Evolutionary conservation across 2,888 invertebrate genomes (phyloP).

Genomic region (Xylophagus ater): DNA sequence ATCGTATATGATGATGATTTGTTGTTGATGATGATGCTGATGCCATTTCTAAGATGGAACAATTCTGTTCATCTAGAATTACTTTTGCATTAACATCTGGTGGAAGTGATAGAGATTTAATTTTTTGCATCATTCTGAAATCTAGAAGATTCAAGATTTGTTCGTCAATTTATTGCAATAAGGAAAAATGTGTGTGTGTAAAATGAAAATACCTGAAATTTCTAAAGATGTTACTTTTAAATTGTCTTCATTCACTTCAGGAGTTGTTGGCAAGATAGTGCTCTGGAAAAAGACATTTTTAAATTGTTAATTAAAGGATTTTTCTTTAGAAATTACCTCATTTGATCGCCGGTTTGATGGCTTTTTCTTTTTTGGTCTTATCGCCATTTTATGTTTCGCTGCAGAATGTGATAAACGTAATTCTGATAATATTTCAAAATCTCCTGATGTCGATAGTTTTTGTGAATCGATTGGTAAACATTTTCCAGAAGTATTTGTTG

Average conservation of each 20-base stretch:
- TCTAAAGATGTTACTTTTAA: slow-evolving; percentile 54
- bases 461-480: slow-evolving; percentile 17
- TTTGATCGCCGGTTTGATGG: slow-evolving; percentile 54
- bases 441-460: slow-evolving; percentile 27
- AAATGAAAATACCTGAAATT: slow-evolving; percentile 31
- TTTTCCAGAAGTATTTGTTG: too few species aligned
- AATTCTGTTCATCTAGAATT: slow-evolving; percentile 26
- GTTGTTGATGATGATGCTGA: slow-evolving; percentile 6
- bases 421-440: slow-evolving; percentile 29
- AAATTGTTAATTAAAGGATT: slow-evolving; percentile 14
- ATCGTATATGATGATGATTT: slow-evolving; percentile 20
- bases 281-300: slow-evolving; percentile 26
- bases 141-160: slow-evolving; percentile 9
- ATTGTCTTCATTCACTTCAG: slow-evolving; percentile 66
- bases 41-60: slow-evolving; percentile 12
- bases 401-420: slow-evolving; percentile 66
- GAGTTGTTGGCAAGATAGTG: slow-evolving; percentile 56
- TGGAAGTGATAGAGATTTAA: slow-evolving; percentile 35
- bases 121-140: slow-evolving; percentile 20
- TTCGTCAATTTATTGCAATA: too few species aligned
- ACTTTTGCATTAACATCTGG: slow-evolving; percentile 30
- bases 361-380: slow-evolving; percentile 64
- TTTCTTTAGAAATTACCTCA: slow-evolving; percentile 33
- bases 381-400: slow-evolving; percentile 69
- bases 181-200: too few species aligned